Evolutionary conservation across 92 coral and sea anemone species (phyloP).

Genomic region (Zoanthus gigantus): DNA sequence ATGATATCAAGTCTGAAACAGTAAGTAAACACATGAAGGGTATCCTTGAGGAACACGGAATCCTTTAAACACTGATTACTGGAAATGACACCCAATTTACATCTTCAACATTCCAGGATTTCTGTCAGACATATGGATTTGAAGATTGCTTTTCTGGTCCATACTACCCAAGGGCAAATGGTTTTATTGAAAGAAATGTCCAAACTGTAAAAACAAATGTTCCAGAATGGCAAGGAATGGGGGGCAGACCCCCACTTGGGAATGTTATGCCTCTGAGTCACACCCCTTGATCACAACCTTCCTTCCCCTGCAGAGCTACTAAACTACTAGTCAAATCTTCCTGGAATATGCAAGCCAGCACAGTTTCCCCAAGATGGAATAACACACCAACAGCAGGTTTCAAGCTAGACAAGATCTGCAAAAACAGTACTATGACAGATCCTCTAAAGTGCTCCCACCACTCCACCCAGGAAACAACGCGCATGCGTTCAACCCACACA

Average conservation of each 20-base stretch:
- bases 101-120: slow-evolving; percentile 73
- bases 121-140: slow-evolving; percentile 69
- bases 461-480: slow-evolving; percentile 19
- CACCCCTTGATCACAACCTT: slow-evolving; percentile 64
- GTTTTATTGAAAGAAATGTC: slow-evolving; percentile 71
- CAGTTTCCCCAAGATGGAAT: slow-evolving; percentile 11
- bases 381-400: slow-evolving; percentile 54
- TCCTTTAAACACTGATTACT: slow-evolving; percentile 66
- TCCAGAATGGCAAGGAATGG: slow-evolving; percentile 79
- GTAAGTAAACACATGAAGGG: slow-evolving; percentile 67
- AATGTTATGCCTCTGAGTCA: slow-evolving; percentile 74
- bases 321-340: slow-evolving; percentile 80
- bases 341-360: slow-evolving; percentile 66
- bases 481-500: slow-evolving; percentile 30
- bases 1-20: slow-evolving; percentile 59
- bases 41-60: slow-evolving; percentile 75
- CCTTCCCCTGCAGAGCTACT: slow-evolving; percentile 76
- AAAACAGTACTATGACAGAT: slow-evolving; percentile 49
- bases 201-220: slow-evolving; percentile 64
- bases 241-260: slow-evolving; percentile 72
- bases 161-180: slow-evolving; percentile 64
- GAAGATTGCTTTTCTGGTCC: slow-evolving; percentile 63
- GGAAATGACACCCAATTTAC: slow-evolving; percentile 72
- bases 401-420: slow-evolving; percentile 66
- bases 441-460: slow-evolving; percentile 44